phyloP scores from a whole-genome alignment of 1,140 invertebrate genomes.

The Hyles vespertilio region DNA sequence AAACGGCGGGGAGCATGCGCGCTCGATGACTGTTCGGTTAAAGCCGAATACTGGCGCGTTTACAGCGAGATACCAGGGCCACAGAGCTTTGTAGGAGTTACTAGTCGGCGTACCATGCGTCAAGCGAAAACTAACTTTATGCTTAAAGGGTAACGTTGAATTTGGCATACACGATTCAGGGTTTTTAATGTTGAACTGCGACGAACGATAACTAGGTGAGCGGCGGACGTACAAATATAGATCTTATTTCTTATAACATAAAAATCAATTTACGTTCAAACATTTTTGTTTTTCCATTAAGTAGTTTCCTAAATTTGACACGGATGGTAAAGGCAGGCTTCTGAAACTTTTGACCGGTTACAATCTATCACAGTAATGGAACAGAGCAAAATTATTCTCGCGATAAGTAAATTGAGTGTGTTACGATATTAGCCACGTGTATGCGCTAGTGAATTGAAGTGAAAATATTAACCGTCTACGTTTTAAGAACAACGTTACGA shows the following conservation, averaged over 20 bases:
- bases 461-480: too few relatives aligned
- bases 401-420: slow-evolving; percentile 26
- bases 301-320: slow-evolving; percentile 66
- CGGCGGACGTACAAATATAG: slow-evolving; percentile 26
- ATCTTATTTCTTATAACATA: slow-evolving; percentile 25
- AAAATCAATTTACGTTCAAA: slow-evolving; percentile 10
- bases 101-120: slow-evolving; percentile 18
- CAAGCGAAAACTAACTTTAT: slow-evolving; percentile 32
- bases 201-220: slow-evolving; percentile 48
- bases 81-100: slow-evolving; percentile 67
- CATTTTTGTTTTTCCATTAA: slow-evolving; percentile 40
- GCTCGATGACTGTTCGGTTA: slow-evolving; percentile 51
- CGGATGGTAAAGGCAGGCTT: slow-evolving; percentile 51
- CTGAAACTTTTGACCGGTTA: slow-evolving; percentile 44
- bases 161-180: slow-evolving; percentile 10
- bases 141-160: slow-evolving; percentile 10
- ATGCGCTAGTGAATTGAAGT: too few relatives aligned
- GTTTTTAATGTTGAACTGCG: slow-evolving; percentile 49
- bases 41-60: slow-evolving; percentile 72
- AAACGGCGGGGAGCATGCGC: slow-evolving; percentile 70
- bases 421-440: slow-evolving; percentile 9
- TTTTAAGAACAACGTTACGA: too few relatives aligned
- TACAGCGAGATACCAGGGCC: slow-evolving; percentile 65
- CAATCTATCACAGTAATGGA: slow-evolving; percentile 43
- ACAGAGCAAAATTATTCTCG: slow-evolving; percentile 29